Evolutionary conservation across 2,888 invertebrate species (phyloP), one percentile per base, ranked within the genome.

Genomic region (Lottia scabra): DNA sequence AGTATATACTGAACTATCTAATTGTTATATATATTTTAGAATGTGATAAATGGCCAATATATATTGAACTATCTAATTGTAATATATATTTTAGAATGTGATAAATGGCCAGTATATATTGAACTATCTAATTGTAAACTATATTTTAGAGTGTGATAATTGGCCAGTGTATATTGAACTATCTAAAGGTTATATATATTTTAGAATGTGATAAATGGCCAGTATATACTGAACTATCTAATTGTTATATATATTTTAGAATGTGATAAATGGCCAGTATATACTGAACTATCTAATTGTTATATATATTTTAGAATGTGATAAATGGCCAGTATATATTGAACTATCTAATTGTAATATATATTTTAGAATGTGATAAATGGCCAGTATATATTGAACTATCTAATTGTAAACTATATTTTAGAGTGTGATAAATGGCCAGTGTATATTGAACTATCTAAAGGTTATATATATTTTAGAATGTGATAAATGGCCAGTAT

Each of bases 371-470:
- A 76, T 65, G 67, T 82, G 80, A 75, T 30, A 26, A 13, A 0
- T 94, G 93, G 92, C 93, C 94, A 16, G 91, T 97, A 30, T 92
- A 92, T 88, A 93, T 95, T 2, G 90, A 92, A 79, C 90, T 99
- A 63, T 93, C 93, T 0, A 95, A 95, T 90, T 94, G 93, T 0
- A 92, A 92, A 85, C 89, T 91, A 13, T 91, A 94, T 81, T 92
- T 93, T 16, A 96, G 96, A 91, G 97, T 65, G 67, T 82, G 80
- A 75, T 30, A 26, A 13, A 0, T 94, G 93, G 92, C 93, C 94
- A 16, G 91, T 97, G 27, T 92, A 92, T 88, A 93, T 95, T 2
- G 90, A 92, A 79, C 90, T 99, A 63, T 93, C 93, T 0, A 95
- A 95, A 90, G 94, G 93, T 0, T 92, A 92, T 85, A 89, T 91